Conservation (phyloP, 2,113 vertebrate genomes). For the Eudyptes chrysolophus region DNA sequence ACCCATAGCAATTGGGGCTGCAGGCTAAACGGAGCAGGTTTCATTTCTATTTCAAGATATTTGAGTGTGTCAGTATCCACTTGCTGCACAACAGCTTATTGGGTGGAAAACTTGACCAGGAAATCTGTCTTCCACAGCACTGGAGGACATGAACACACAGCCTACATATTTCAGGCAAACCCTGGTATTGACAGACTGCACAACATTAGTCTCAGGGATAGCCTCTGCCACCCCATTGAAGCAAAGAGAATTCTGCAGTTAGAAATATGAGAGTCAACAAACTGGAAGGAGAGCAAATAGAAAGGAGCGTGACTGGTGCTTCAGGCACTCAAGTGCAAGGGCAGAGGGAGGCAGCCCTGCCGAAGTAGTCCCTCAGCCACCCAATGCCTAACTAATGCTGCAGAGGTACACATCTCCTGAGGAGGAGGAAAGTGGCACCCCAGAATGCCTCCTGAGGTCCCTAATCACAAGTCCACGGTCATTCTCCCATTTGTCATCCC, state of each 20-base stretch:
- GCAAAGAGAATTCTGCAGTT: background rate
- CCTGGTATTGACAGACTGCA: background rate
- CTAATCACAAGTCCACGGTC: background rate
- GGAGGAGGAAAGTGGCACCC: background rate
- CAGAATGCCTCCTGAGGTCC: background rate
- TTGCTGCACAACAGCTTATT: background rate
- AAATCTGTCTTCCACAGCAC: background rate
- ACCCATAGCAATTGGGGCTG: background rate
- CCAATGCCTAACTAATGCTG: background rate
- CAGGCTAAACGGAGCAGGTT: background rate
- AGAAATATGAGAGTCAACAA: background rate
- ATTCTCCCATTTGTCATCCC: background rate
- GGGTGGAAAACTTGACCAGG: background rate
- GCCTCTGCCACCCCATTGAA: background rate
- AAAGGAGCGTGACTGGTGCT: background rate
- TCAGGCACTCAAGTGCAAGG: background rate
- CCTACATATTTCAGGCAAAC: background rate
- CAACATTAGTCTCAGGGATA: background rate
- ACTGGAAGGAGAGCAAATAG: background rate
- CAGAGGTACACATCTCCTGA: background rate
- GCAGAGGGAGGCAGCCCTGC: background rate
- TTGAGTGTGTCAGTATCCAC: background rate
- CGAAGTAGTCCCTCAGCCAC: background rate
- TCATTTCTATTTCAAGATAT: background rate
- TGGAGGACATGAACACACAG: accelerated